These are phyloP conservation scores for Gryllus bimaculatus DNA, from an alignment of 1,140 invertebrate species.

Conservation along the genomic window DNA sequence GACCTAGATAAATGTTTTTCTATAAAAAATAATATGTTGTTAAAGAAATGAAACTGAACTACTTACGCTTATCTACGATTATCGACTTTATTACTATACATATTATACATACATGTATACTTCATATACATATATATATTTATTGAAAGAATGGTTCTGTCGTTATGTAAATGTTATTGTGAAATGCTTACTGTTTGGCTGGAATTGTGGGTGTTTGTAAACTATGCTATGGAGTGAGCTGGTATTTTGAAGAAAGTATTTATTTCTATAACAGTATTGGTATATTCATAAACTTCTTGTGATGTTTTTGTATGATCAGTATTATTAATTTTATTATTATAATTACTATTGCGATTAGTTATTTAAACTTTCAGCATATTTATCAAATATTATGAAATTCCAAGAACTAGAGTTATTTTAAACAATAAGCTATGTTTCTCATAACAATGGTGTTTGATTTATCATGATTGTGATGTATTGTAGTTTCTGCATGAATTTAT, in stretches of 20 bases:
- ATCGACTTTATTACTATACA: not conserved
- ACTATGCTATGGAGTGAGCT: not conserved
- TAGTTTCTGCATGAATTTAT: too few relatives aligned
- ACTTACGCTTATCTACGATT: not conserved
- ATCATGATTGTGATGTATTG: too few relatives aligned
- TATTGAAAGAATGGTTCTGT: not conserved
- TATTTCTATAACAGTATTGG: not conserved
- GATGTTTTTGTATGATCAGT: too few relatives aligned
- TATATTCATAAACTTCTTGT: too few relatives aligned
- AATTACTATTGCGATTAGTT: too few relatives aligned
- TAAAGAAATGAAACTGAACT: not conserved
- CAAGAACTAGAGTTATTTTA: too few relatives aligned
- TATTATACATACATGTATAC: not conserved
- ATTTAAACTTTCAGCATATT: too few relatives aligned
- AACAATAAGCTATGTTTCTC: too few relatives aligned
- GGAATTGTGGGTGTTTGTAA: not conserved
- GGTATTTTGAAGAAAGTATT: not conserved
- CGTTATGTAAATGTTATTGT: not conserved
- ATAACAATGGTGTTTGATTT: too few relatives aligned
- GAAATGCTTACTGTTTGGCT: not conserved
- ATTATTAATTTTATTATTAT: too few relatives aligned
- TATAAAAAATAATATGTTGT: constrained; percentile 1
- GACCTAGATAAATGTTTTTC: not conserved
- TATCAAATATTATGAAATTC: too few relatives aligned
- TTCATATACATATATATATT: not conserved